Evolutionary conservation across 2,797 vertebrate species (phyloP).

Genomic region (Tragelaphus oryx): DNA sequence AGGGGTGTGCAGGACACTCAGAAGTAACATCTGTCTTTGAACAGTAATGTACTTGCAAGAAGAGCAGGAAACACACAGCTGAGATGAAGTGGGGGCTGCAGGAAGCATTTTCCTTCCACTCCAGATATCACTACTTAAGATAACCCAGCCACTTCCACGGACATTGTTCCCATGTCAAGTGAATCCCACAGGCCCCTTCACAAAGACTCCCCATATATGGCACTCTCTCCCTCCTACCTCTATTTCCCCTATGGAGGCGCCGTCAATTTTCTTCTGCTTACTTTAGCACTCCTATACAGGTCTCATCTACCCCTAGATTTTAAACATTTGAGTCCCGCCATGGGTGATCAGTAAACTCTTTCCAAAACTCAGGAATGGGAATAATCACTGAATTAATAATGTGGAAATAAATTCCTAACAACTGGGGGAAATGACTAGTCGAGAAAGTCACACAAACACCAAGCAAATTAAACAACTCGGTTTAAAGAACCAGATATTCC

Average conservation of each 20-base stretch:
- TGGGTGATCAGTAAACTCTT: background rate
- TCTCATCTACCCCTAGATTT: background rate
- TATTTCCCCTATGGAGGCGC: background rate
- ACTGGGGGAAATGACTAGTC: background rate
- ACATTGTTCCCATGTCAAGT: background rate
- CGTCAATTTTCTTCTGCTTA: rapidly evolving
- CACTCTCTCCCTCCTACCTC: background rate
- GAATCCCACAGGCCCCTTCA: rapidly evolving
- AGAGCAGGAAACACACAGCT: background rate
- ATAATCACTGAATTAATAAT: background rate
- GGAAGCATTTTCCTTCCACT: background rate
- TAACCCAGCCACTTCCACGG: background rate
- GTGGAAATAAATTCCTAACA: background rate
- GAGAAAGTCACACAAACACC: background rate
- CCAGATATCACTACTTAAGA: background rate
- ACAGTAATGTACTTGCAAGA: background rate
- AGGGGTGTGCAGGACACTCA: background rate
- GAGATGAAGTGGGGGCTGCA: background rate
- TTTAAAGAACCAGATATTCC: background rate
- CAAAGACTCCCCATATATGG: background rate
- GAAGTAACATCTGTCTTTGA: background rate
- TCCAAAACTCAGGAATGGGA: background rate
- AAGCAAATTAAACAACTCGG: background rate
- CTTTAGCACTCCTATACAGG: background rate
- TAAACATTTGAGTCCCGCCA: no score